These are phyloP conservation scores for Tiaroga cobitis DNA, from an alignment of 2,797 vertebrate species.

Conservation along the genomic window DNA sequence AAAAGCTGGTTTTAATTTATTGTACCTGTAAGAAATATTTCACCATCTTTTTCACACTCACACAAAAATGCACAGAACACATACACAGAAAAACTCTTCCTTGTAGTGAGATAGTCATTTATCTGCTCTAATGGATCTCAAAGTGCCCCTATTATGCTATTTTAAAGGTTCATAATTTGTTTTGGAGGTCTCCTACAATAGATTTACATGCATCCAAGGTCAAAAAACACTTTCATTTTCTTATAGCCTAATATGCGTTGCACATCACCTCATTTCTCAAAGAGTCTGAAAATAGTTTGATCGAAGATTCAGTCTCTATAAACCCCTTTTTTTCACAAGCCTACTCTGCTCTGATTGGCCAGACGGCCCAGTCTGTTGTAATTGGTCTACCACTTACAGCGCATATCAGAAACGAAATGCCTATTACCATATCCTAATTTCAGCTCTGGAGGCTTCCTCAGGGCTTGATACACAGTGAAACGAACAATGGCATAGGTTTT, in stretches of 20 bases:
- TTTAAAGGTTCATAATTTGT: neutral
- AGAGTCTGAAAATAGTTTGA: neutral
- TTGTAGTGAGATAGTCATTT: neutral
- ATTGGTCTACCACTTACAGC: neutral
- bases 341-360: neutral
- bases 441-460: neutral
- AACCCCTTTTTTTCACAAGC: neutral
- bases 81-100: neutral
- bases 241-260: neutral
- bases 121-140: neutral
- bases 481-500: too few species aligned
- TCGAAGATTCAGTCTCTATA: neutral
- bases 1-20: slow-evolving; percentile 1
- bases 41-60: neutral
- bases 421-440: neutral
- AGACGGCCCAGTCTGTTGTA: neutral
- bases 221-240: neutral
- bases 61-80: slow-evolving; percentile 1
- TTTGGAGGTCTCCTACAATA: neutral
- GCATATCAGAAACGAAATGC: neutral
- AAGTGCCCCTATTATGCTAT: neutral
- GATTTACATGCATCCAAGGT: neutral
- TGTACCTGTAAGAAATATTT: neutral
- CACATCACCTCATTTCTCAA: neutral
- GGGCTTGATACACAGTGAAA: too few species aligned